phyloP scores from a whole-genome alignment of 2,888 invertebrate genomes.

The Zygogramma bicolorata region DNA sequence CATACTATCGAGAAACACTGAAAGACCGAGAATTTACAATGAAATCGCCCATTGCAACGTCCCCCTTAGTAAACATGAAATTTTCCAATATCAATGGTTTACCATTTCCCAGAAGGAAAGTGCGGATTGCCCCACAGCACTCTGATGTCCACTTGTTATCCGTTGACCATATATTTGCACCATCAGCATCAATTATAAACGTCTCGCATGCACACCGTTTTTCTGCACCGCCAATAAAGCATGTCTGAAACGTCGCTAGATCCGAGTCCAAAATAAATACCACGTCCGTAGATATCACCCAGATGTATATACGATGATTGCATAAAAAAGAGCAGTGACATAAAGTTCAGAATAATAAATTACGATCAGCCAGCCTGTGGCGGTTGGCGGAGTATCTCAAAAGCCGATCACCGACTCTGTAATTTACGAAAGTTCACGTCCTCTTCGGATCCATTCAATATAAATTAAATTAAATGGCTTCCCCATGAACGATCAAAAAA shows the following conservation, averaged over 20 bases:
- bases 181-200: conserved; percentile 18
- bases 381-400: conserved; percentile 56
- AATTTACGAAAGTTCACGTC: conserved; percentile 57
- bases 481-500: conserved; percentile 35
- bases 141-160: no score
- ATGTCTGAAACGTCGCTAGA: conserved; percentile 33
- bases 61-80: no score
- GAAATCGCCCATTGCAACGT: no score
- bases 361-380: conserved; percentile 55
- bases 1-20: no score
- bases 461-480: conserved; percentile 49
- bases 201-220: conserved; percentile 11
- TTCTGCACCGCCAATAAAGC: conserved; percentile 30
- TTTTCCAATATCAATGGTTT: no score
- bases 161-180: not conserved
- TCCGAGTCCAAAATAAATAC: conserved; percentile 23
- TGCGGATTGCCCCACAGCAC: no score
- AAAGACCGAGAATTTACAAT: no score
- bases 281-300: conserved; percentile 27
- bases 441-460: conserved; percentile 47
- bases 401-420: conserved; percentile 58
- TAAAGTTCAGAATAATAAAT: conserved; percentile 57
- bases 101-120: no score
- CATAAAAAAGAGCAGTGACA: conserved; percentile 54
- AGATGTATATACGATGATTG: conserved; percentile 55